These are phyloP conservation scores for Spodoptera picta DNA, from an alignment of 2,888 invertebrate species.

Conservation along the genomic window DNA sequence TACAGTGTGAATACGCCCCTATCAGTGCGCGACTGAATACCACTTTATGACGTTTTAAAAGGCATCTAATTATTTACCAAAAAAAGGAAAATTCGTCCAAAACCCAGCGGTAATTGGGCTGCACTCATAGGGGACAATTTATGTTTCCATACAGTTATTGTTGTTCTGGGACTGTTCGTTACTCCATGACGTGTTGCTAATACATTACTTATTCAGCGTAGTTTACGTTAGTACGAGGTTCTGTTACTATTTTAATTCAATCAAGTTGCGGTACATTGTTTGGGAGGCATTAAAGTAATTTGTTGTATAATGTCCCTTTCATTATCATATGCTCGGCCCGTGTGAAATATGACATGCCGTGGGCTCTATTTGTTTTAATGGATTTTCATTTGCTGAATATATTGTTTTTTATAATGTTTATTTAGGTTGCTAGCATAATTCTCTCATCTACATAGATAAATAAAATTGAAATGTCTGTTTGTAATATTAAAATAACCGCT, in stretches of 20 bases:
- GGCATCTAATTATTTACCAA: slow-evolving; percentile 80
- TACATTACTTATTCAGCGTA: slow-evolving; percentile 79
- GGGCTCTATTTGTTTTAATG: slow-evolving; percentile 11
- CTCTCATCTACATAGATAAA: too few relatives aligned
- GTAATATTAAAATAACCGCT: too few relatives aligned
- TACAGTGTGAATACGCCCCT: slow-evolving; percentile 86
- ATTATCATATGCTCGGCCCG: slow-evolving; percentile 27
- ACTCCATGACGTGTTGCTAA: slow-evolving; percentile 70
- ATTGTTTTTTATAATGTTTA: not conserved
- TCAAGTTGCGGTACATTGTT: slow-evolving; percentile 66
- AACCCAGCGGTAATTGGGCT: slow-evolving; percentile 64
- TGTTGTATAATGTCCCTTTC: slow-evolving; percentile 51
- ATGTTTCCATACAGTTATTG: slow-evolving; percentile 78
- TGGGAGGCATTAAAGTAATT: slow-evolving; percentile 74
- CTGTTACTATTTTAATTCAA: slow-evolving; percentile 73
- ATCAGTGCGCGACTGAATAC: slow-evolving; percentile 81
- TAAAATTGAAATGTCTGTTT: too few relatives aligned
- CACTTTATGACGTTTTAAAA: slow-evolving; percentile 86
- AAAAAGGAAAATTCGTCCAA: slow-evolving; percentile 76
- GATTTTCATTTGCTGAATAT: slow-evolving; percentile 1
- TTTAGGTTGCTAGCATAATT: too few relatives aligned
- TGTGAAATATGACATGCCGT: slow-evolving; percentile 46
- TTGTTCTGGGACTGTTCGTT: slow-evolving; percentile 74
- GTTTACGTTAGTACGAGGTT: slow-evolving; percentile 68
- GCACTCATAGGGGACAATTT: slow-evolving; percentile 85